A percentile compares a stretch with the other conserved stretches of the same genome.
Conservation (phyloP, 1,140 invertebrate genomes). For the Trissolcus basalis region DNA sequence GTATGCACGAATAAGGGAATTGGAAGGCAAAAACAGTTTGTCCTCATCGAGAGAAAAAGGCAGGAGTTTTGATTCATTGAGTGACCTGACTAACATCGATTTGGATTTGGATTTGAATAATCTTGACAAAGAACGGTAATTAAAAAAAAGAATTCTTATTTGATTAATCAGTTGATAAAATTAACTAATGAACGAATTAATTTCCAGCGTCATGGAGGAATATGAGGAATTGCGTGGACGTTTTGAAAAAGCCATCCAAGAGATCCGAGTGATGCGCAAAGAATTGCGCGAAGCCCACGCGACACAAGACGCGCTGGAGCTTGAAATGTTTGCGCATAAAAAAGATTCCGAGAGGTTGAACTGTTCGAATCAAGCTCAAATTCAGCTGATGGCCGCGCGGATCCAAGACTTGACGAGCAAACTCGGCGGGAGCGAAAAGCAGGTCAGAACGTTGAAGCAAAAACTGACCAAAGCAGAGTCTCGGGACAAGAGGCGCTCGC, state of each 20-base stretch:
- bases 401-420: constrained; percentile 90
- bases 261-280: constrained; percentile 88
- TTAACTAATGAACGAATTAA: too few species aligned
- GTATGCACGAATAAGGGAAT: constrained; percentile 81
- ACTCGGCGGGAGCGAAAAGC: constrained; percentile 87
- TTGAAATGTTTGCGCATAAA: constrained; percentile 83
- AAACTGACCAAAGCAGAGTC: constrained; percentile 87
- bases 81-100: constrained; percentile 87
- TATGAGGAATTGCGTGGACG: constrained; percentile 84
- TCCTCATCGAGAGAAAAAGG: constrained; percentile 77
- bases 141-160: constrained; percentile 1
- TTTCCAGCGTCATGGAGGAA: constrained; percentile 83
- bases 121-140: constrained; percentile 82
- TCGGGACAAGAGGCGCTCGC: constrained; percentile 85
- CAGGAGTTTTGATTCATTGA: constrained; percentile 85
- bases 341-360: constrained; percentile 83
- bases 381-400: constrained; percentile 87
- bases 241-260: constrained; percentile 88
- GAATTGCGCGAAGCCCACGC: constrained; percentile 88
- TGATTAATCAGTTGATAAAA: not conserved
- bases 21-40: constrained; percentile 79
- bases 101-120: constrained; percentile 84
- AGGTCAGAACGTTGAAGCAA: constrained; percentile 85
- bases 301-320: constrained; percentile 86
- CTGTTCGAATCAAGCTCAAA: constrained; percentile 84